Base-by-base conservation (phyloP, 2,797 vertebrate genomes). In the Rhinatrema bivittatum region DNA sequence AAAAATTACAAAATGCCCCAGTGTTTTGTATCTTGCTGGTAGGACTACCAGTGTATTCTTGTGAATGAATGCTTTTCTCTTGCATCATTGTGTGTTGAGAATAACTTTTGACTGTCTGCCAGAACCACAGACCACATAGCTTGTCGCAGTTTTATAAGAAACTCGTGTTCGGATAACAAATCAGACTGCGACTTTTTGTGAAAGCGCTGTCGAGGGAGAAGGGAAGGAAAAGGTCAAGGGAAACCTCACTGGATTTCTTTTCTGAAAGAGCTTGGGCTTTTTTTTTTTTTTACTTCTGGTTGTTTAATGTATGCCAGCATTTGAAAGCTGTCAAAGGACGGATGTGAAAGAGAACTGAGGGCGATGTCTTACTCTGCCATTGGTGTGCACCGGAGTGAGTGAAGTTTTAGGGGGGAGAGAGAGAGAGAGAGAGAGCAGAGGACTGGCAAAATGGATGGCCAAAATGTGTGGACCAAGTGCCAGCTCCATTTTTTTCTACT, bases 91-190 rank as follows among this genome's bases (percentile, higher is more conserved):
- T 11, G 14, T 25, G 10, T 25, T 36, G 13, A 65, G 41, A 62
- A 68, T 74, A 71, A 54, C 64, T 72, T 71, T 21, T 56, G 62
- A 74, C 68, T 62, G 59, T 14, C 26, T 62, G 62, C 70, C 77
- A 68, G 59, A 60, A 65, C 65, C 57, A 51, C 65, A 66, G 45
- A 54, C 60, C 63, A 41, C 80, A 75, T 62, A 75, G 70, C 66
- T 69, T 75, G 56, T 38, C 62, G 14, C 23, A 49, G 39, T 53
- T 70, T 51, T 60, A 31, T 47, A 45, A 4, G 3, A 66, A 65
- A 25, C 37, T 50, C 48, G 49, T 50, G 5, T 52, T 29, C 24
- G 44, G 37, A 60, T 57, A 53, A 54, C 66, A 57, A 54, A 42
- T 15, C 40, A 44, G 46, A 32, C 59, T 49, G 68, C 53, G 29